Evolutionary conservation across 2,888 invertebrate species (phyloP).

Genomic region (Campoplex nolae): DNA sequence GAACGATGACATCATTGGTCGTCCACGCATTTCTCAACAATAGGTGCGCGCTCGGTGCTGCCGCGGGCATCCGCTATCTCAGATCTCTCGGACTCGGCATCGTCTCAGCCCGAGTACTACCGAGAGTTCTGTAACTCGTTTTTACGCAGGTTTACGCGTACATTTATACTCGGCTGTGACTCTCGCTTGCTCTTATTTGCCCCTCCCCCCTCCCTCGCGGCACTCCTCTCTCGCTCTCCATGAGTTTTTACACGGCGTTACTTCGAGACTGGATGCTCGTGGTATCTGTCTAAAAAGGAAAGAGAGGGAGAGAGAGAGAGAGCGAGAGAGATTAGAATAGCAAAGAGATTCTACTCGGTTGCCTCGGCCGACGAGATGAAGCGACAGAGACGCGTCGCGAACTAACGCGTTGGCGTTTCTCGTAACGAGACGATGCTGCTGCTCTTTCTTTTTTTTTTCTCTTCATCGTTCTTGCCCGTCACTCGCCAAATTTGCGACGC

Average conservation of each 20-base stretch:
- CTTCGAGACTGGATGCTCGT: background rate
- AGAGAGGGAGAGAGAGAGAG: conserved; percentile 6
- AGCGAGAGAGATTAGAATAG: conserved; percentile 25
- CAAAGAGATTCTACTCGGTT: conserved; percentile 28
- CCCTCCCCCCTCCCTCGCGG: background rate
- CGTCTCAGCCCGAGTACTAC: conserved; percentile 38
- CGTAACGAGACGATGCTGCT: conserved; percentile 67
- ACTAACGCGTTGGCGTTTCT: conserved; percentile 64
- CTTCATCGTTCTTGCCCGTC: conserved; percentile 28
- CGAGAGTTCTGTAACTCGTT: conserved; percentile 23
- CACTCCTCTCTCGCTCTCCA: conserved; percentile 3
- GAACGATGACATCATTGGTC: conserved; percentile 64
- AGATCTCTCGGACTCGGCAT: conserved; percentile 38
- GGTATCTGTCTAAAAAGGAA: conserved; percentile 12
- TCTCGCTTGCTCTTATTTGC: conserved; percentile 15
- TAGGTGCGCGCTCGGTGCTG: conserved; percentile 55
- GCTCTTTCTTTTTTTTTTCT: conserved; percentile 52
- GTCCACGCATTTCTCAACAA: conserved; percentile 66
- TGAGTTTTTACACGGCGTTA: background rate
- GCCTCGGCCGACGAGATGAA: conserved; percentile 70
- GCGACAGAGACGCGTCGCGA: conserved; percentile 77
- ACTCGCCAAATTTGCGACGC: conserved; percentile 32
- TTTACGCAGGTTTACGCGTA: conserved; percentile 12
- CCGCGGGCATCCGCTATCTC: conserved; percentile 58
- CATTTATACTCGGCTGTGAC: conserved; percentile 13